Conservation (phyloP, 2,113 vertebrate species). For the Pithys albifrons region DNA sequence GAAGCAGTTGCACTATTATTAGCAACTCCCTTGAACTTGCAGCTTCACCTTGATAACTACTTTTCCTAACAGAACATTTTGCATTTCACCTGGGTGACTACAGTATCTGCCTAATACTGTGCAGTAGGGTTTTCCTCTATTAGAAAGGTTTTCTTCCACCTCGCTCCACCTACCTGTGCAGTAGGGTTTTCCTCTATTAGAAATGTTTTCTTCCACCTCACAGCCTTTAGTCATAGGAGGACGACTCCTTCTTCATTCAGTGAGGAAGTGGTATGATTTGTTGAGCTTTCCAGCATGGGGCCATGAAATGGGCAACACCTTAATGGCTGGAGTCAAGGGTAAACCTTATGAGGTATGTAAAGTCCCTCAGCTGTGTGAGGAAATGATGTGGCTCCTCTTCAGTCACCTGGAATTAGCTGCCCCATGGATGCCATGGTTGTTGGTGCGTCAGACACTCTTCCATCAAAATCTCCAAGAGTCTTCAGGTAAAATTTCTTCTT, state of each 20-base stretch:
- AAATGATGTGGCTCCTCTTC: neutral
- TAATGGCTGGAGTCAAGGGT: neutral
- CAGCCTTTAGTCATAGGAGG: neutral
- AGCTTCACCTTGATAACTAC: neutral
- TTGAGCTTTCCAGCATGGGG: neutral
- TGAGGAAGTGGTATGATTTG: neutral
- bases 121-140: neutral
- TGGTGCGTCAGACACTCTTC: neutral
- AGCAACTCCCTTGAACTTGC: neutral
- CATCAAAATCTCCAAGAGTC: neutral
- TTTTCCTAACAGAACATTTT: conserved; percentile 3
- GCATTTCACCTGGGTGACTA: neutral
- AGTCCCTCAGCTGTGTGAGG: neutral
- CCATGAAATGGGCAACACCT: neutral
- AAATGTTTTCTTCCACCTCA: neutral
- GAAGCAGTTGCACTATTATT: neutral
- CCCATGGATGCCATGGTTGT: fast-evolving
- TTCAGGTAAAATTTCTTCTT: neutral
- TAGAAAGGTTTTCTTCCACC: neutral
- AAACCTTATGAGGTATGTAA: neutral
- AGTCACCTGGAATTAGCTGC: fast-evolving
- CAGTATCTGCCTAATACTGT: neutral
- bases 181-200: neutral
- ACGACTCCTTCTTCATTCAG: neutral
- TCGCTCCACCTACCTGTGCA: neutral